Evolutionary conservation across 2,797 vertebrate genomes (phyloP), one percentile per base, ranked within the genome.

Genomic region (Pangasius djambal): DNA sequence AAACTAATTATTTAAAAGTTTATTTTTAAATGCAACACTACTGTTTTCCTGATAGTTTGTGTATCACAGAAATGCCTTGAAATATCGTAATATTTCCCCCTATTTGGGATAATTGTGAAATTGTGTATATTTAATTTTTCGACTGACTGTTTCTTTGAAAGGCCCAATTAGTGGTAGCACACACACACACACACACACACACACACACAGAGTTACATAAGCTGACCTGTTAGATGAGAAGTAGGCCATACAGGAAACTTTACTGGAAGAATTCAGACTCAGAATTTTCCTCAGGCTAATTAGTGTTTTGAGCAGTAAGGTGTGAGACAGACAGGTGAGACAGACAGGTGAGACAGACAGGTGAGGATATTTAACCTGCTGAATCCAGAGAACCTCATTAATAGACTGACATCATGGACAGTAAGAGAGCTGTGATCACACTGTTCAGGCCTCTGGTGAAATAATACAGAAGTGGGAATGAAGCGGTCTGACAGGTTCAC

Each of bases 371-470:
- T 61, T 61, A 67, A 84, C 28, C 3, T 84, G 44, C 50, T 67
- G 50, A n/a, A 20, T 50, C 9, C 15, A 2, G 15, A 50, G 0
- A 31, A 1, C 2, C 50, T 84, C n/a, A 50, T 31, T 69, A 69
- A 84, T 65, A 50, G 12, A 28, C 7, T 59, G 85, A 74, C 50
- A n/a, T 86, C 20, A 57, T 22, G 15, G 37, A 34, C 5, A 1
- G 86, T 82, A 87, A 82, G 28, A 59, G 65, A 59, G 3, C 10
- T 20, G 55, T 88, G 55, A 88, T n/a, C 7, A 88, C 81, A 88
- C 55, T 15, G 12, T 22, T 3, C 12, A 74, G 87, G 81, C 75
- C 65, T 88, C 52, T 83, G 65, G 16, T 10, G 22, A 31, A 79
- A 87, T 87, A 85, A 84, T 52, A 16, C n/a, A 28, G 40, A 34